Evolutionary conservation across 2,797 vertebrate species (phyloP).

Genomic region (Myotis vivesi): DNA sequence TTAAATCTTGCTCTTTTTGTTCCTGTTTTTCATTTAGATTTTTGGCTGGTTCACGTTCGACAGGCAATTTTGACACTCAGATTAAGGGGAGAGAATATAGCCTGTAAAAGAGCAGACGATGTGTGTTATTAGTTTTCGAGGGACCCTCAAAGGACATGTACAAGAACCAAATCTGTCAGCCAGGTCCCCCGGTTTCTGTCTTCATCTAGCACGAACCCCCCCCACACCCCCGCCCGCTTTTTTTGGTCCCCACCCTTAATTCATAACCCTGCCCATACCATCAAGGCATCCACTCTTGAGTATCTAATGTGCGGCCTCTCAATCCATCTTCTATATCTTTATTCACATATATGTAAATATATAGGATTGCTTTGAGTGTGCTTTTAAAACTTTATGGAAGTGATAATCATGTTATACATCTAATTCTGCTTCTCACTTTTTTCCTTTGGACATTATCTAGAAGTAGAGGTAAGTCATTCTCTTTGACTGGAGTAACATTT

Average conservation of each 20-base stretch:
- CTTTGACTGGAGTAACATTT: constrained; percentile 7
- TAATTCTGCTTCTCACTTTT: constrained; percentile 11
- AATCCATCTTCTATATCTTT: neutral
- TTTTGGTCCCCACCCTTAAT: neutral
- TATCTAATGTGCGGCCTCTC: neutral
- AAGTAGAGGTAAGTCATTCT: neutral
- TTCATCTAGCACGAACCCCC: neutral
- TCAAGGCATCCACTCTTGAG: neutral
- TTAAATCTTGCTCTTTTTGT: constrained; percentile 77
- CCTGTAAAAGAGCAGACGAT: constrained; percentile 62
- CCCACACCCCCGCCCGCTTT: too few relatives aligned
- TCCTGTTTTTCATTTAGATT: constrained; percentile 72
- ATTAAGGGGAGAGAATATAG: constrained; percentile 53
- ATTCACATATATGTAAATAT: constrained; percentile 6
- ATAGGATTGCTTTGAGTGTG: neutral
- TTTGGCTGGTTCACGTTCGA: constrained; percentile 74
- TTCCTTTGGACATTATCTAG: neutral
- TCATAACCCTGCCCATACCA: neutral
- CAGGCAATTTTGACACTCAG: constrained; percentile 66
- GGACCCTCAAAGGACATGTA: neutral
- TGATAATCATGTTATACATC: neutral
- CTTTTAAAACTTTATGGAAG: constrained; percentile 12
- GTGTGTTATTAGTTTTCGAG: neutral
- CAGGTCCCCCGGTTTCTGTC: neutral
- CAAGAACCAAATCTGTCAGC: neutral